Base-by-base conservation (phyloP, 2,113 vertebrate species). In the Aspiorhynchus laticeps region DNA sequence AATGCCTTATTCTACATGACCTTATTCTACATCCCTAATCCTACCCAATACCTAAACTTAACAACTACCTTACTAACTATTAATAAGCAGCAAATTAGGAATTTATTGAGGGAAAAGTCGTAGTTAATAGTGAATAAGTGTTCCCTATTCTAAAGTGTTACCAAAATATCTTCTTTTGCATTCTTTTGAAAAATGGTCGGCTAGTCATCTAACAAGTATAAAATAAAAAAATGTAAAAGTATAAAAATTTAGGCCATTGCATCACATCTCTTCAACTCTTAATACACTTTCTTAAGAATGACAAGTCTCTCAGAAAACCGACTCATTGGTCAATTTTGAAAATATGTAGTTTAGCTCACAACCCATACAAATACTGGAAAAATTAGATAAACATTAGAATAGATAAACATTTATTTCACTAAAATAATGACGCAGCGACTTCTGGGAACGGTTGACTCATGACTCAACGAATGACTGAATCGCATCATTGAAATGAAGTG, bases 371-470 rank as follows among this genome's bases (percentile, higher is more conserved):
- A 41, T n/a, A 2, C 9, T n/a, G 71, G 36, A 74, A 74, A 71
- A 74, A n/a, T 41, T 41, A n/a, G 21, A 7, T 71, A 71, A 71
- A 71, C 67, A 71, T 74, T 24, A 74, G 36, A 74, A 74, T 4
- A 41, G 71, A 74, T 74, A 74, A 74, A 74, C 71, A 74, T 74
- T 43, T 43, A 43, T 43, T 43, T 74, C 36, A n/a, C 36, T n/a
- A 74, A 5, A 43, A 74, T 14, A n/a, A n/a, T 74, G 71, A 74
- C 11, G 38, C 38, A n/a, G 71, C 2, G 11, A 74, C 38, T 74
- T 43, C 36, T 43, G 38, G 71, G 71, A 74, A 43, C 21, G 4
- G 21, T 74, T 74, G 71, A 41, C 21, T 74, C 11, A 24, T 41
- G 71, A 74, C 69, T 73, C 11, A 73, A 73, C 8, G 7, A 41